Evolutionary conservation across 2,797 vertebrate genomes (phyloP).

Genomic region (Mormyrops boulengeri): DNA sequence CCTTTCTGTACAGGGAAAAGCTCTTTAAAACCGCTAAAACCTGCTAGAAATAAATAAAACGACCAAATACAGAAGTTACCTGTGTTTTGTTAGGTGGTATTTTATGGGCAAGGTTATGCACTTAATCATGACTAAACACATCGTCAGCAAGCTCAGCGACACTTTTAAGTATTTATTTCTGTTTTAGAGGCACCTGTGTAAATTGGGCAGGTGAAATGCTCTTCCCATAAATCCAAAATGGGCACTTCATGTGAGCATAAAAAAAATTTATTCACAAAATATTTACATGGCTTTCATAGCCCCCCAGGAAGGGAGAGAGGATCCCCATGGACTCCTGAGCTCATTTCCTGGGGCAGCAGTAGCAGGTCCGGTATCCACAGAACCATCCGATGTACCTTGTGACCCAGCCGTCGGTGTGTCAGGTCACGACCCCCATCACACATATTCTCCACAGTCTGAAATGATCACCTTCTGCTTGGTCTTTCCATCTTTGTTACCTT

Average conservation of each 20-base stretch:
- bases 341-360: slow-evolving; percentile 17
- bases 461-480: slow-evolving; percentile 93
- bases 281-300: slow-evolving; percentile 63
- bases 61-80: slow-evolving; percentile 13
- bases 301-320: neutral
- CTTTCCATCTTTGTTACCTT: slow-evolving; percentile 87
- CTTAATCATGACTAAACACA: neutral
- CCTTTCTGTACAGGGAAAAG: slow-evolving; percentile 38
- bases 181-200: neutral
- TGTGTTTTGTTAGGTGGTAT: slow-evolving; percentile 15
- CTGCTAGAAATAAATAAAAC: slow-evolving; percentile 39
- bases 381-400: neutral
- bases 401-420: neutral
- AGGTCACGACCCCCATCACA: slow-evolving; percentile 46
- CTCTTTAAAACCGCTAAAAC: slow-evolving; percentile 60
- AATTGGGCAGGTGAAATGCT: neutral
- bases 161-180: neutral
- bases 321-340: neutral
- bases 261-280: slow-evolving; percentile 63
- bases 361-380: slow-evolving; percentile 22
- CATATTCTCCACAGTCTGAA: slow-evolving; percentile 87
- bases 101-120: neutral
- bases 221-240: neutral
- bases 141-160: neutral
- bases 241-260: neutral